phyloP scores from a whole-genome alignment of 2,888 invertebrate genomes.

The Athrips mouffetella region DNA sequence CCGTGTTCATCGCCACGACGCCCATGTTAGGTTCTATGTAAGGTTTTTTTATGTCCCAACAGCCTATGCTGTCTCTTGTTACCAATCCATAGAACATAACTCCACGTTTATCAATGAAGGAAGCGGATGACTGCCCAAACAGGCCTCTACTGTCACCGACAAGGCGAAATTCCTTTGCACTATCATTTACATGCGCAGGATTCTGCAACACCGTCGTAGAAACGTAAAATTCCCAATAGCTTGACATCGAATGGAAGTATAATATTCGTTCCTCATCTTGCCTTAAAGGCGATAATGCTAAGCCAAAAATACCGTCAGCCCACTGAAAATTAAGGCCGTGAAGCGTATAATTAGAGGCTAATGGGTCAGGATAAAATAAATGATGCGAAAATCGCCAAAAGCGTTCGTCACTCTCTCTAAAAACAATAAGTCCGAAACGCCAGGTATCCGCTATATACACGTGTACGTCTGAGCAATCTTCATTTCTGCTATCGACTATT shows the following conservation, averaged over 20 bases:
- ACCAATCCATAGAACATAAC: slow-evolving; percentile 90
- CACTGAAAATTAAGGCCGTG: slow-evolving; percentile 88
- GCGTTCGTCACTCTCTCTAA: slow-evolving; percentile 75
- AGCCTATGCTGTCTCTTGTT: slow-evolving; percentile 85
- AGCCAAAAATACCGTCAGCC: slow-evolving; percentile 88
- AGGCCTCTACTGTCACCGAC: slow-evolving; percentile 76
- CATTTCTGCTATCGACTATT: slow-evolving; percentile 78
- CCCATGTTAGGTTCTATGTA: slow-evolving; percentile 81
- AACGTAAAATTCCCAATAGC: slow-evolving; percentile 87
- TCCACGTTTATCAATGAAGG: slow-evolving; percentile 83
- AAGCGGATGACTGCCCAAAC: slow-evolving; percentile 84
- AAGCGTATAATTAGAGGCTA: slow-evolving; percentile 85
- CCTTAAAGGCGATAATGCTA: slow-evolving; percentile 81
- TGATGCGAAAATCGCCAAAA: slow-evolving; percentile 84
- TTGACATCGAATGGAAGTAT: slow-evolving; percentile 90
- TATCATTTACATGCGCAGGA: slow-evolving; percentile 59
- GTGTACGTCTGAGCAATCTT: slow-evolving; percentile 80
- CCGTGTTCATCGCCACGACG: slow-evolving; percentile 79
- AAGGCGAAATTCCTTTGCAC: slow-evolving; percentile 52
- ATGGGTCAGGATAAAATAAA: slow-evolving; percentile 84
- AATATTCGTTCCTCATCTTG: slow-evolving; percentile 78
- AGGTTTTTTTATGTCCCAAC: slow-evolving; percentile 87
- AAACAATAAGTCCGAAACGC: slow-evolving; percentile 81
- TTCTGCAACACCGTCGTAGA: slow-evolving; percentile 81
- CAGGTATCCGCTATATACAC: slow-evolving; percentile 85